phyloP scores from a whole-genome alignment of 2,888 invertebrate genomes.

The Bombylius discolor region DNA sequence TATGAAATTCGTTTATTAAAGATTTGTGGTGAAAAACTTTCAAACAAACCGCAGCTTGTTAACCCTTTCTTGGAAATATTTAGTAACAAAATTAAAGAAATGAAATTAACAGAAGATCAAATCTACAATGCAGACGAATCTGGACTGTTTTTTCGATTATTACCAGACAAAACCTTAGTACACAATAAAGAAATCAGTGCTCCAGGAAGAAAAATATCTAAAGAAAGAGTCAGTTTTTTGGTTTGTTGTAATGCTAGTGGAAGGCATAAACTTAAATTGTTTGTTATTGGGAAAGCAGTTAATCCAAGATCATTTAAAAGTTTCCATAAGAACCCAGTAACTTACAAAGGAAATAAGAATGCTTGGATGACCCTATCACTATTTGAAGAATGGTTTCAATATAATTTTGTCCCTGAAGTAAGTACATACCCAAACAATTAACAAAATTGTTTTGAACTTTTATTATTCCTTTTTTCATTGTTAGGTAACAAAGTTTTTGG shows the following conservation, averaged over 20 bases:
- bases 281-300: neutral
- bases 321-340: too few species aligned
- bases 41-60: neutral
- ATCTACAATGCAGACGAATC: neutral
- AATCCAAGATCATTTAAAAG: too few species aligned
- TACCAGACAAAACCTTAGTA: neutral
- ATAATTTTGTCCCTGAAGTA: too few species aligned
- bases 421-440: too few species aligned
- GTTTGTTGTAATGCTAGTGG: slow-evolving; percentile 16
- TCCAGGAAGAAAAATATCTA: slow-evolving; percentile 6
- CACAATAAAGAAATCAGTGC: neutral
- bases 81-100: neutral
- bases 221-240: slow-evolving; percentile 14
- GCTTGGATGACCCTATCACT: too few species aligned
- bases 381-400: too few species aligned
- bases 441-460: too few species aligned
- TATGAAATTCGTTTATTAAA: neutral
- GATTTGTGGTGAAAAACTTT: neutral
- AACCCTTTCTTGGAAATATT: neutral
- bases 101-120: neutral
- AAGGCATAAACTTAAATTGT: slow-evolving; percentile 11
- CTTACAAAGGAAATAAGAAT: too few species aligned
- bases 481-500: too few species aligned
- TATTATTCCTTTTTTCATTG: too few species aligned
- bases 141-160: neutral